These are phyloP conservation scores for Glyphotaelius pellucidus DNA, from an alignment of 2,888 invertebrate species.

Conservation along the genomic window DNA sequence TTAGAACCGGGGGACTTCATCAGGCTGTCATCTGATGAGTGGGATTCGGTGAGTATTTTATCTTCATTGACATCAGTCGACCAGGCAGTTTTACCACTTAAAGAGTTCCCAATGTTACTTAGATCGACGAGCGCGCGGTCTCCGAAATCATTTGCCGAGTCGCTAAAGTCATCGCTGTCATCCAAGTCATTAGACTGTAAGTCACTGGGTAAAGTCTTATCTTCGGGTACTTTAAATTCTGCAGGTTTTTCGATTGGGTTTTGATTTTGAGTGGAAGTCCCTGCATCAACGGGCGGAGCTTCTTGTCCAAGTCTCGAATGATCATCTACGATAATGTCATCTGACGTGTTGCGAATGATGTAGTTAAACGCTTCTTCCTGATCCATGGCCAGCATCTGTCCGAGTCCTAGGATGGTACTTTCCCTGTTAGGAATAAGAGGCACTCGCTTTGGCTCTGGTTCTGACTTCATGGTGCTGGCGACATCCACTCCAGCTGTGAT, in stretches of 20 bases:
- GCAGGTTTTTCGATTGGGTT: conserved; percentile 3
- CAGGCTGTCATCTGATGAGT: conserved; percentile 76
- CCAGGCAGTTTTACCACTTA: conserved; percentile 81
- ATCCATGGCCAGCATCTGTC: conserved; percentile 77
- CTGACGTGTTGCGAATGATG: conserved; percentile 78
- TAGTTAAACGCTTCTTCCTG: conserved; percentile 86
- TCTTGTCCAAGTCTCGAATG: neutral
- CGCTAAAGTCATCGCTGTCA: conserved; percentile 68
- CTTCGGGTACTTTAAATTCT: neutral
- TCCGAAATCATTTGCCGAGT: conserved; percentile 68
- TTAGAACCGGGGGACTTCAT: conserved; percentile 77
- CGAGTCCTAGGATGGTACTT: conserved; percentile 72
- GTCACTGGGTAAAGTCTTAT: neutral
- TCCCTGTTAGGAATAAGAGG: conserved; percentile 6
- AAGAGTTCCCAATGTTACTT: conserved; percentile 80
- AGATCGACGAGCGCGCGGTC: conserved; percentile 68
- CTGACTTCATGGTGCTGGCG: conserved; percentile 79
- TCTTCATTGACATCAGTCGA: conserved; percentile 79
- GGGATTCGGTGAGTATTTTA: conserved; percentile 75
- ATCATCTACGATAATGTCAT: conserved; percentile 62
- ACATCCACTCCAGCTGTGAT: conserved; percentile 88
- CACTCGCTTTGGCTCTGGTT: conserved; percentile 70
- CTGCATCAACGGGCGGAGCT: neutral
- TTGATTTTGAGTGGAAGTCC: neutral
- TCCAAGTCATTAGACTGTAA: conserved; percentile 22